Percentiles rank a stretch among this genome's conserved stretches.
These are phyloP conservation scores for Cyprinodon diabolis DNA, from an alignment of 2,797 vertebrate species.

Conservation along the genomic window DNA sequence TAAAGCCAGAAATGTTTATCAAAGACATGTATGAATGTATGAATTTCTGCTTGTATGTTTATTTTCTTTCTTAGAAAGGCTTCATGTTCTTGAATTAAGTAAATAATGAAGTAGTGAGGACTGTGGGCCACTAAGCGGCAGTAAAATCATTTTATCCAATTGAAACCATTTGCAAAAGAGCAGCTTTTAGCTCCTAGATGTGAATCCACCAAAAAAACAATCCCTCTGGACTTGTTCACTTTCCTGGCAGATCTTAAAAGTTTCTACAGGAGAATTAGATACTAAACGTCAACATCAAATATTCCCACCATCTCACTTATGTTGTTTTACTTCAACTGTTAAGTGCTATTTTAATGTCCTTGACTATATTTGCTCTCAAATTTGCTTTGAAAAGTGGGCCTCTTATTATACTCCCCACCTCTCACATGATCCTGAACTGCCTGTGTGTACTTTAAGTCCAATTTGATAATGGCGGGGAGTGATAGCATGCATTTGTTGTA, in stretches of 20 bases:
- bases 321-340: neutral
- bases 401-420: slow-evolving; percentile 24
- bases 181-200: neutral
- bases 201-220: neutral
- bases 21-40: neutral
- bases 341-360: slow-evolving; percentile 21
- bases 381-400: slow-evolving; percentile 31
- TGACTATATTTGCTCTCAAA: slow-evolving; percentile 18
- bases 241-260: neutral
- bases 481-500: slow-evolving; percentile 26
- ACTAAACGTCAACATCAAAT: slow-evolving; percentile 11
- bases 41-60: neutral
- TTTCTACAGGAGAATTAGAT: slow-evolving; percentile 8
- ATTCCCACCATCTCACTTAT: slow-evolving; percentile 17
- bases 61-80: neutral
- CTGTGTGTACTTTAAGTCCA: slow-evolving; percentile 19
- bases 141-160: slow-evolving; percentile 40
- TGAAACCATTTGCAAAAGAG: neutral
- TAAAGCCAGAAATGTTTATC: no score
- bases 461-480: slow-evolving; percentile 31
- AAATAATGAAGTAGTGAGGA: slow-evolving; percentile 32
- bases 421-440: slow-evolving; percentile 15
- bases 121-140: slow-evolving; percentile 54
- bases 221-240: neutral
- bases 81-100: neutral